Conservation (phyloP, 2,888 invertebrate genomes). For the Drymonia ruficornis region DNA sequence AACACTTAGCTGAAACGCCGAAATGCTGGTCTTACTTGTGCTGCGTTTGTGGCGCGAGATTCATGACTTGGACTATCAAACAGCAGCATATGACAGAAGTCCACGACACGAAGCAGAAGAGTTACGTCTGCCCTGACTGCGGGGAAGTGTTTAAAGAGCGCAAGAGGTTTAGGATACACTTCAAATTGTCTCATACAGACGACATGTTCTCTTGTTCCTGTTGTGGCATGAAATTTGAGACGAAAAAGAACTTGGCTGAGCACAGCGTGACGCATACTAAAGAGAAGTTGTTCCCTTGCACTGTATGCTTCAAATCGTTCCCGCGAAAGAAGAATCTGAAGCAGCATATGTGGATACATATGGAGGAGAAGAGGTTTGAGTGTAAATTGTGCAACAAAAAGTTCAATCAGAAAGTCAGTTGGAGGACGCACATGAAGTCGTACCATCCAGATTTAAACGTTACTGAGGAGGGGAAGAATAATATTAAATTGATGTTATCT, state of each 20-base stretch:
- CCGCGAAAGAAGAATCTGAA: conserved; percentile 69
- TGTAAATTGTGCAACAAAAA: conserved; percentile 71
- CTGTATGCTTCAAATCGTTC: conserved; percentile 75
- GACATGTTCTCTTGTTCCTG: conserved; percentile 67
- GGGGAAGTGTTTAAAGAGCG: conserved; percentile 57
- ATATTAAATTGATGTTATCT: conserved; percentile 51
- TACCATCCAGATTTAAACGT: conserved; percentile 67
- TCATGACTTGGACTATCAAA: conserved; percentile 62
- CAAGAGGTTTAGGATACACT: conserved; percentile 62
- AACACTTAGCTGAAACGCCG: conserved; percentile 56
- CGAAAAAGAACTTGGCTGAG: conserved; percentile 63
- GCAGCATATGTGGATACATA: conserved; percentile 78
- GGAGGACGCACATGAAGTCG: conserved; percentile 73
- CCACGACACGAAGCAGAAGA: conserved; percentile 59
- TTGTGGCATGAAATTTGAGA: conserved; percentile 69
- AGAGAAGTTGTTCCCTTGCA: conserved; percentile 78
- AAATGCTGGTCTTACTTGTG: conserved; percentile 71
- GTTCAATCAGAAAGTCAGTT: conserved; percentile 75
- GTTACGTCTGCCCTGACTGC: conserved; percentile 65
- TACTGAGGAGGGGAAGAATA: conserved; percentile 56
- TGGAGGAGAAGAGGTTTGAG: conserved; percentile 68
- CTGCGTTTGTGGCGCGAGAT: conserved; percentile 64
- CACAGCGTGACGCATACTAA: conserved; percentile 82
- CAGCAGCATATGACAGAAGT: conserved; percentile 59
- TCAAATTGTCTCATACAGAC: conserved; percentile 66